Conservation (phyloP, 2,113 vertebrate genomes). For the Rhinolophus ferrumequinum region DNA sequence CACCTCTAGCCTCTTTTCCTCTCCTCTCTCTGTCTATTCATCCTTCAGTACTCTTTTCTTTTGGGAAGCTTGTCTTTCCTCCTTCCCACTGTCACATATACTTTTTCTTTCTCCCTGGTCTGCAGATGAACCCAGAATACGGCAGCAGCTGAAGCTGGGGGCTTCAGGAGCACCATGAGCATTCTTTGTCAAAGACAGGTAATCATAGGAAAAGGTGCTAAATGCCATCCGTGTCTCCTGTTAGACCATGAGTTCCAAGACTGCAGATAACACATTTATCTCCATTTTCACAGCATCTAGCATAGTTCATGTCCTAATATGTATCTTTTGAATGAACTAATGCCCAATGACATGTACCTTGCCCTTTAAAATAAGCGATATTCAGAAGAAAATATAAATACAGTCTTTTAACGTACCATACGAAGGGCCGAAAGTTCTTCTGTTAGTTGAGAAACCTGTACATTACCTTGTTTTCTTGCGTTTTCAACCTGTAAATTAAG, state of each 20-base stretch:
- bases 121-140: neutral
- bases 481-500: conserved; percentile 88
- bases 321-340: conserved; percentile 3
- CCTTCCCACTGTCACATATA: neutral
- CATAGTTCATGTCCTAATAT: neutral
- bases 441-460: conserved; percentile 90
- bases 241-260: neutral
- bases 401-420: conserved; percentile 86
- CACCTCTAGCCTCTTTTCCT: neutral
- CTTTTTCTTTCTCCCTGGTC: neutral
- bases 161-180: neutral
- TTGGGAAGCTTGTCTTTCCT: neutral
- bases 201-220: neutral
- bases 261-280: neutral
- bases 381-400: conserved; percentile 18
- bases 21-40: neutral
- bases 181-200: neutral
- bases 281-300: neutral
- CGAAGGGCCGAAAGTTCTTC: conserved; percentile 93
- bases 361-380: neutral
- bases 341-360: neutral
- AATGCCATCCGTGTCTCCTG: neutral
- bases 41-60: neutral
- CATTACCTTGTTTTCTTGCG: conserved; percentile 90
- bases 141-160: neutral